Percentiles rank a stretch among this genome's conserved stretches.
Conservation (phyloP, 2,797 vertebrate genomes). For the Notamacropus eugenii region DNA sequence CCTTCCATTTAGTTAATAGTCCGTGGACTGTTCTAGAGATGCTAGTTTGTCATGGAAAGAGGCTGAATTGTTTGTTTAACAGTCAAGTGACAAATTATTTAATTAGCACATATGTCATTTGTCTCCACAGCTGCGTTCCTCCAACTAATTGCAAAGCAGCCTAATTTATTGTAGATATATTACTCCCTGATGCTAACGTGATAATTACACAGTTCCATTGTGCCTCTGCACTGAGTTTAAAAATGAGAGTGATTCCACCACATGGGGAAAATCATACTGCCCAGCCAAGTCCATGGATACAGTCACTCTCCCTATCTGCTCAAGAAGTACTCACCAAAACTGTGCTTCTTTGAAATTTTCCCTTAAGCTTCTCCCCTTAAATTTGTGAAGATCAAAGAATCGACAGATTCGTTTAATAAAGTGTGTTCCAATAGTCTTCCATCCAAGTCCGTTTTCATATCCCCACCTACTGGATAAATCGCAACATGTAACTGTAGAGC, state of each 20-base stretch:
- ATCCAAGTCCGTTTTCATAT: constrained; percentile 50
- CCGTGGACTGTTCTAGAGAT: constrained; percentile 76
- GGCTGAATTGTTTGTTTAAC: constrained; percentile 86
- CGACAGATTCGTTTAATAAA: neutral
- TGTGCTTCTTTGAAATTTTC: neutral
- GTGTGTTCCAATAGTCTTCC: neutral
- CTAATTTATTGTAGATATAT: constrained; percentile 85
- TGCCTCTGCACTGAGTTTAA: constrained; percentile 67
- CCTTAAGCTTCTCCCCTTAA: neutral
- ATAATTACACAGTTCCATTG: constrained; percentile 82
- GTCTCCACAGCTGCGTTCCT: constrained; percentile 87
- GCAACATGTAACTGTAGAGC: neutral
- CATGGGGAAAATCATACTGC: constrained; percentile 4
- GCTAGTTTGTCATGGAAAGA: constrained; percentile 82
- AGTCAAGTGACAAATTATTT: constrained; percentile 90
- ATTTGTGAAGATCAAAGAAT: neutral
- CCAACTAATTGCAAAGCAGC: constrained; percentile 85
- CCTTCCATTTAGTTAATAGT: constrained; percentile 78
- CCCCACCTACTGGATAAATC: constrained; percentile 69
- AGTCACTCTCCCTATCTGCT: neutral
- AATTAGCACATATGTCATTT: constrained; percentile 89
- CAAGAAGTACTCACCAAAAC: neutral
- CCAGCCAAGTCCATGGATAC: neutral
- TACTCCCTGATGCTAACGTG: constrained; percentile 81
- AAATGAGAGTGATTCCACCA: constrained; percentile 72